A percentile compares a stretch with the other conserved stretches of the same genome.
These are phyloP conservation scores for Papilio polytes DNA, from an alignment of 1,140 invertebrate genomes.

Conservation along the genomic window DNA sequence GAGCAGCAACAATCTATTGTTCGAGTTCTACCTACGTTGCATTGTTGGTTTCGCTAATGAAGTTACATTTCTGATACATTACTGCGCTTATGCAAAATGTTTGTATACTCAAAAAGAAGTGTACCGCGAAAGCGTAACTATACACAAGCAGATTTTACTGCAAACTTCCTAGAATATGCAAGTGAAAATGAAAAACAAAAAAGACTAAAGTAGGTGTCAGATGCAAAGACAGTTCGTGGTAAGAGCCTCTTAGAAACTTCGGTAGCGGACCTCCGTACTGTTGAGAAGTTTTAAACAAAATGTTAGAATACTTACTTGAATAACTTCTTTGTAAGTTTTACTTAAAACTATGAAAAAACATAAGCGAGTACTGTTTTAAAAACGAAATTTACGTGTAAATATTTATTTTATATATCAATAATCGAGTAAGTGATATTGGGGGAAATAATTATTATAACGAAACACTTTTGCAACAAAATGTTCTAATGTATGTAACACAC, in stretches of 20 bases:
- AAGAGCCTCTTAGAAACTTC: constrained; percentile 65
- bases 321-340: constrained; percentile 27
- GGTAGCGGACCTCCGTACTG: constrained; percentile 40
- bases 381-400: neutral
- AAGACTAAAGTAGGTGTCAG: constrained; percentile 73
- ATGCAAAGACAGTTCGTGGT: constrained; percentile 66
- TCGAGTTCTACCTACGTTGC: constrained; percentile 43
- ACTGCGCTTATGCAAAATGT: neutral
- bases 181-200: constrained; percentile 58
- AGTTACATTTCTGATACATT: constrained; percentile 25
- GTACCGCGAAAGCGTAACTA: constrained; percentile 25
- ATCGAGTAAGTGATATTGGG: too few relatives aligned
- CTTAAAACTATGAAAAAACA: neutral
- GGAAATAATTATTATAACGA: neutral
- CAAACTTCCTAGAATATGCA: constrained; percentile 65
- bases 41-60: constrained; percentile 32
- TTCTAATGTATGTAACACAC: neutral
- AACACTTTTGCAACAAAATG: neutral
- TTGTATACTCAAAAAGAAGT: constrained; percentile 26
- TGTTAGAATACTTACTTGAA: constrained; percentile 36
- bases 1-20: constrained; percentile 70
- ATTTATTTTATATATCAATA: too few relatives aligned
- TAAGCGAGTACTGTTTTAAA: neutral
- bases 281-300: constrained; percentile 41
- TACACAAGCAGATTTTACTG: constrained; percentile 48